Percentiles rank a stretch among this genome's conserved stretches.
Evolutionary conservation across 1,140 invertebrate genomes (phyloP).

Genomic region (Chrysopa pallens): DNA sequence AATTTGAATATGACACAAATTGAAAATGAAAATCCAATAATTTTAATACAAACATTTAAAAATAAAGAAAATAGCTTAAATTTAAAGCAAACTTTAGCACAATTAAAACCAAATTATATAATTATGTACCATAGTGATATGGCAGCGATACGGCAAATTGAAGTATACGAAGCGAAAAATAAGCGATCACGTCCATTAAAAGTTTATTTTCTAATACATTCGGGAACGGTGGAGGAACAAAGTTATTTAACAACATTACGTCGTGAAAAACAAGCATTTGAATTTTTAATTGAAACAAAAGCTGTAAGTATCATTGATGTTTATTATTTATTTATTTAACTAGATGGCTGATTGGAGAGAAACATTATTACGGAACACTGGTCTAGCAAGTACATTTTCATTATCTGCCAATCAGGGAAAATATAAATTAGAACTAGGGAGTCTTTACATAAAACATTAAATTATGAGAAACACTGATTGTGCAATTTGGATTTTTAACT

Average conservation of each 20-base stretch:
- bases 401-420: too few species aligned
- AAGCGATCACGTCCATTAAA: conserved; percentile 36
- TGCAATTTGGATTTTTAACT: too few species aligned
- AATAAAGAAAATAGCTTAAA: conserved; percentile 47
- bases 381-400: too few species aligned
- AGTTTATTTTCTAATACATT: conserved; percentile 81
- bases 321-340: not conserved
- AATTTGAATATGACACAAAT: conserved; percentile 42
- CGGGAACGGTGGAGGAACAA: conserved; percentile 88
- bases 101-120: conserved; percentile 61
- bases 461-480: too few species aligned
- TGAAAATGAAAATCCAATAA: conserved; percentile 32
- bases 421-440: too few species aligned
- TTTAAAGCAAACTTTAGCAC: conserved; percentile 42
- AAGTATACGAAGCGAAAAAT: conserved; percentile 63
- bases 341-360: too few species aligned
- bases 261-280: conserved; percentile 88
- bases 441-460: too few species aligned
- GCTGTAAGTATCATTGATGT: conserved; percentile 38
- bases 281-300: conserved; percentile 79
- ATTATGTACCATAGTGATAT: conserved; percentile 85
- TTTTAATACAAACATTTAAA: conserved; percentile 61
- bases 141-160: conserved; percentile 69
- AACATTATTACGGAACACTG: too few species aligned
- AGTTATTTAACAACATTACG: conserved; percentile 77